Conservation (phyloP, 53 echinoderm and acorn worm genomes). For the Crossaster papposus region DNA sequence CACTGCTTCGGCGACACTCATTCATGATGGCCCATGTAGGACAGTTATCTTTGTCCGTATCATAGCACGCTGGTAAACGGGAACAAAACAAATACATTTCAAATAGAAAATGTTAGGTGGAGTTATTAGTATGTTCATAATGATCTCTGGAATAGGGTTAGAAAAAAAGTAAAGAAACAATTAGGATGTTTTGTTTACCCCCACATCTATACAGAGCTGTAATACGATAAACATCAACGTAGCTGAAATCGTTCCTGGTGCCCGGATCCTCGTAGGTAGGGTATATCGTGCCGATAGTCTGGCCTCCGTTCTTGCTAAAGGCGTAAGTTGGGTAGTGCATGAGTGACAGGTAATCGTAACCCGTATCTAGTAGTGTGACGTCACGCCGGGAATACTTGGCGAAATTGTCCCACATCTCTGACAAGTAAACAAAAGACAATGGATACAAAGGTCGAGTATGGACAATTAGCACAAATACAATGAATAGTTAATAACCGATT, state of each 20-base stretch:
- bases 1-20: slow-evolving; percentile 76
- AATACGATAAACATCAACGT: slow-evolving; percentile 73
- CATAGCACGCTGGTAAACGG: slow-evolving; percentile 70
- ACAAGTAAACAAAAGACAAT: background rate
- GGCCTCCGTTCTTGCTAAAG: slow-evolving; percentile 79
- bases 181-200: slow-evolving; percentile 52
- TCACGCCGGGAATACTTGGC: slow-evolving; percentile 70
- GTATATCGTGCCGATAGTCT: slow-evolving; percentile 77
- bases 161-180: background rate
- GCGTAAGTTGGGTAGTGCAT: slow-evolving; percentile 95
- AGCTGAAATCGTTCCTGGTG: slow-evolving; percentile 78
- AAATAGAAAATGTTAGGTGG: too few species aligned
- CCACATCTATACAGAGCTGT: slow-evolving; percentile 89
- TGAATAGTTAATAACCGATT: too few species aligned
- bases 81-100: background rate
- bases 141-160: background rate
- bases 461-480: too few species aligned
- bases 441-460: background rate
- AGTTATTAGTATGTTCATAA: background rate
- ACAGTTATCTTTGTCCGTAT: slow-evolving; percentile 76
- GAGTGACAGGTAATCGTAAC: slow-evolving; percentile 88
- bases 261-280: slow-evolving; percentile 71
- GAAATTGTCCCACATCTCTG: slow-evolving; percentile 85
- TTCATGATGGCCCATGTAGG: slow-evolving; percentile 89
- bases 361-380: slow-evolving; percentile 79